Evolutionary conservation across 2,113 vertebrate species (phyloP).

Genomic region (Elaphurus davidianus): DNA sequence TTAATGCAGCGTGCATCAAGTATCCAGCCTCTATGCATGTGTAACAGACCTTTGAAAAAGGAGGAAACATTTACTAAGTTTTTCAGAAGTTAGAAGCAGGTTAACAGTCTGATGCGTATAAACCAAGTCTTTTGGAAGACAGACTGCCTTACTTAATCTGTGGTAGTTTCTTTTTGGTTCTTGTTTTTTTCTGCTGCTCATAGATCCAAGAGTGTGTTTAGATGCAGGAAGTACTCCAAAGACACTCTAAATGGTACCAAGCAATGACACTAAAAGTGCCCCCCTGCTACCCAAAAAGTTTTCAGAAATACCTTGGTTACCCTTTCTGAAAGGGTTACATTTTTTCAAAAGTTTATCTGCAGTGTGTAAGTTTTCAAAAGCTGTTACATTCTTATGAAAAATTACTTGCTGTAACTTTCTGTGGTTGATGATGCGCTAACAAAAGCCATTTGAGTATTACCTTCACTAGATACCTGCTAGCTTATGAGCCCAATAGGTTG

Average conservation of each 20-base stretch:
- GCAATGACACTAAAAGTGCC: not conserved
- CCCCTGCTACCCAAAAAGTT: not conserved
- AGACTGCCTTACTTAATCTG: not conserved
- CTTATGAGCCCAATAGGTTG: not conserved
- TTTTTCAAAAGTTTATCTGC: not conserved
- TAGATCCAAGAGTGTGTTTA: not conserved
- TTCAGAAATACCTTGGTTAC: not conserved
- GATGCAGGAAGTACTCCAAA: not conserved
- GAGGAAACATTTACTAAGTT: conserved; percentile 58
- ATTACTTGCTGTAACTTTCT: not conserved
- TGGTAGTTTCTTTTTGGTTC: not conserved
- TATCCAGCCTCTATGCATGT: conserved; percentile 68
- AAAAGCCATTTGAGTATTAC: not conserved
- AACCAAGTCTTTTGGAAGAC: conserved; percentile 35
- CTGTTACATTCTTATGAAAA: not conserved
- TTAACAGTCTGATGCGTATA: conserved; percentile 54
- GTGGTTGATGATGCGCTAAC: not conserved
- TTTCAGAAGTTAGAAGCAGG: conserved; percentile 59
- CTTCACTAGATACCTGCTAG: not conserved
- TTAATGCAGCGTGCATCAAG: conserved; percentile 55
- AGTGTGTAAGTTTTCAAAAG: not conserved
- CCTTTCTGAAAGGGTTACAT: not conserved
- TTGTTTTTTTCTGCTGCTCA: not conserved
- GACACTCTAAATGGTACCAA: not conserved
- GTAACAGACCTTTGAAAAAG: conserved; percentile 54